Base-by-base conservation (phyloP, 1,140 invertebrate species). In the Conus ventricosus region DNA sequence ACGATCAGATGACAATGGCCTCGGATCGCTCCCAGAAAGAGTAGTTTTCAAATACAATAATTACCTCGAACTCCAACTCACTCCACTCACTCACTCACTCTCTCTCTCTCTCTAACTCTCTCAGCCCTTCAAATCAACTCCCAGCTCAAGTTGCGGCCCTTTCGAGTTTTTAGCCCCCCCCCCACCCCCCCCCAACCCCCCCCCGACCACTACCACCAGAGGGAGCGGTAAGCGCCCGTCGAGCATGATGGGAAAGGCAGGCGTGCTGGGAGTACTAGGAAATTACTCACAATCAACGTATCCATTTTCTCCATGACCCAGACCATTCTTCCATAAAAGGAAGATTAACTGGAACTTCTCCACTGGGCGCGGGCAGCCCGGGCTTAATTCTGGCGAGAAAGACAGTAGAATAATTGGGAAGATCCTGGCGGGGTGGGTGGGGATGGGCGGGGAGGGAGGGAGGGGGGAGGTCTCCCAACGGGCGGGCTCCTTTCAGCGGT, bases 1-100 rank as follows among this genome's bases (percentile, higher is more conserved):
- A 87, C 85, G 71, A 87, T 87, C 85, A 76, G 85, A 78, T 76
- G 85, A 87, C 85, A 87, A 78, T 55, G 85, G 54, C 85, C 53
- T 67, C 54, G 51, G 85, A 87, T 87, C 27, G 71, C 71, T 3
- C 8, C 23, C 27, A 80, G 84, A 71, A 86, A 71, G 71, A 76
- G 67, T 86, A 71, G 39, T 75, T 75, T 75, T 84, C 82, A 84
- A 84, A 84, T 84, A 84, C 82, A 84, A 84, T 84, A 84, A 84
- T 84, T 84, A 84, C 82, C 82, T 39, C 82, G 25, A 83, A 83
- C 54, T 83, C 54, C 81, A 57, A 23, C 23, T 5, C 57, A 81
- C 80, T 81, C 11, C 80, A 54, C 80, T 81, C 51, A 17, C 78
- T 71, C 67, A 71, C 6, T 13, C 20, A 71, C 6, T 13, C 13